These are phyloP conservation scores for Petromus typicus DNA, from an alignment of 2,113 vertebrate species.

Conservation along the genomic window DNA sequence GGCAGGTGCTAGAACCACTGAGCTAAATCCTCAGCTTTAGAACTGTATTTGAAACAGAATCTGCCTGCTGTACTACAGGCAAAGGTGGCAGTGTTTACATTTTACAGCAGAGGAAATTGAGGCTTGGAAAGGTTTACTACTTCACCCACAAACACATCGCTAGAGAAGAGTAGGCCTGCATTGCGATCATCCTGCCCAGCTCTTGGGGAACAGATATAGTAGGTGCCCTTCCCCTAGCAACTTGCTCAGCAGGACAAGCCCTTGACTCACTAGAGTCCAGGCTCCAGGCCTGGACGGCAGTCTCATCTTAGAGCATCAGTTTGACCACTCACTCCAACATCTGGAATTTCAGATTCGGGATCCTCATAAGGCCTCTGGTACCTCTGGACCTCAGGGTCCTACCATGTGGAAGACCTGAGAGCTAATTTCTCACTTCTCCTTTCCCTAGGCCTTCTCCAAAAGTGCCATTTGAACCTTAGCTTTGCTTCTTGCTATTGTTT, in stretches of 20 bases:
- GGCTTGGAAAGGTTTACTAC: neutral
- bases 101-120: neutral
- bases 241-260: neutral
- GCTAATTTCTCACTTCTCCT: neutral
- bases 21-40: no score
- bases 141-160: neutral
- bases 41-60: neutral
- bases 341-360: neutral
- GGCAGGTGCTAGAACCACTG: no score
- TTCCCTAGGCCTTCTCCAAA: neutral
- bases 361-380: neutral
- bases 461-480: neutral
- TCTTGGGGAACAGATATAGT: neutral
- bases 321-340: neutral
- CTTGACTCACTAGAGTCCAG: neutral
- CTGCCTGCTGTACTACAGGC: neutral
- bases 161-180: neutral
- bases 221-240: neutral
- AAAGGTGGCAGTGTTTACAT: neutral
- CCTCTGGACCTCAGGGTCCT: neutral
- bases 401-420: neutral
- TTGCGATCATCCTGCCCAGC: neutral
- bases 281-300: neutral
- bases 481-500: neutral
- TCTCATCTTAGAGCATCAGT: neutral